Evolutionary conservation across 1,140 invertebrate genomes (phyloP), one percentile per base, ranked within the genome.

Genomic region (Bombus waltoni): DNA sequence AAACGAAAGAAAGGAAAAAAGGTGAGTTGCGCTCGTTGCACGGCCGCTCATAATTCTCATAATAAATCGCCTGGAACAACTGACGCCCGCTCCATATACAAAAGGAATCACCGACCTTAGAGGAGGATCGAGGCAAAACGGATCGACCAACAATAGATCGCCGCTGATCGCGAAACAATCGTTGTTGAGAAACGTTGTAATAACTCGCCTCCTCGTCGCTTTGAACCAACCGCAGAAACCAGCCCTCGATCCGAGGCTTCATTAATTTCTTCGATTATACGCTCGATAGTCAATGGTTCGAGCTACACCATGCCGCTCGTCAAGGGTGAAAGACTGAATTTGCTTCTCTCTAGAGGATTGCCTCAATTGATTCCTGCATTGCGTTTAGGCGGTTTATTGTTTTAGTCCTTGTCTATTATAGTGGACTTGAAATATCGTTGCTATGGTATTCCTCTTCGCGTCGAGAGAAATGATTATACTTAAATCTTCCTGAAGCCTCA

Each of bases 61-160:
- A 95, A 94, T 95, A 95, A 94, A 95, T 95, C 92, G 94, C 90
- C 86, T 92, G 83, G 83, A 94, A 94, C 91, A 90, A 92, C 92
- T 90, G 90, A 93, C 91, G 90, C 90, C 88, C 87, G 89, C 86
- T 89, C 85, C 88, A 88, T 76, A 85, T 88, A 87, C 89, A 93
- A 91, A 92, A 40, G 88, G 89, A 81, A 87, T 81, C 79, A 83
- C 86, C 83, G 74, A 85, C 83, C 71, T 65, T 62, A 89, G 83
- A 75, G 85, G 88, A 71, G 71, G 66, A 75, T 80, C 80, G 66
- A 68, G 68, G 57, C 80, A 25, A 77, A 66, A 59, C 15, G 47
- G 71, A 78, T n/a, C 38, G 59, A 65, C 44, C 74, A 86, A 86
- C 82, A 89, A 88, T 80, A 72, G 84, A 65, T 81, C 80, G 83